A percentile compares a stretch with the other conserved stretches of the same genome.
phyloP scores from a whole-genome alignment of 2,797 vertebrate genomes.

The Neoniphon sammara region DNA sequence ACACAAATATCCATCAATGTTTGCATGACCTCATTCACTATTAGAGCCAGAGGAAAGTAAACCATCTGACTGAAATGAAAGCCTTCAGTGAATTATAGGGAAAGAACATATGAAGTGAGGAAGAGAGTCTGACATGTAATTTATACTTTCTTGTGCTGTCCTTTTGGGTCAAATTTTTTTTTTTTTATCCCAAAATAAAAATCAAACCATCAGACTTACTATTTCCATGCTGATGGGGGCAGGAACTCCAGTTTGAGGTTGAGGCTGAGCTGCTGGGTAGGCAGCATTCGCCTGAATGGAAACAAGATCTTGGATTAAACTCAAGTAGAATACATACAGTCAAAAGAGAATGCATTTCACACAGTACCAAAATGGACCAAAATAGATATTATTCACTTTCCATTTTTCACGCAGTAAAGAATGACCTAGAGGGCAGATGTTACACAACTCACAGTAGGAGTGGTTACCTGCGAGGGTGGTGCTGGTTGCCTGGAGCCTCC shows the following conservation, averaged over 20 bases:
- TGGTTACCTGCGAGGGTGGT: slow-evolving; percentile 70
- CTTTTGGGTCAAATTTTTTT: too few relatives aligned
- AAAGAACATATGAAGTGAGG: not conserved
- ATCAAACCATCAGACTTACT: slow-evolving; percentile 59
- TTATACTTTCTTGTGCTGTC: too few relatives aligned
- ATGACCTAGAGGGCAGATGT: not conserved
- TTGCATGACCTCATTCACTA: not conserved
- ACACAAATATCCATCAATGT: not conserved
- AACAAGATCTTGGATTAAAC: not conserved
- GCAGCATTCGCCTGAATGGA: slow-evolving; percentile 63
- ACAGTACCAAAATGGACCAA: not conserved
- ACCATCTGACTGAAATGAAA: not conserved
- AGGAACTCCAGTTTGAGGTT: slow-evolving; percentile 60
- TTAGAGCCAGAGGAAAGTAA: not conserved
- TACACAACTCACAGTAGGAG: not conserved
- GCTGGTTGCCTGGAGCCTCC: slow-evolving; percentile 64
- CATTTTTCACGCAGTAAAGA: not conserved
- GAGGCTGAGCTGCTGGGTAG: slow-evolving; percentile 45
- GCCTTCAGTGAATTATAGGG: not conserved
- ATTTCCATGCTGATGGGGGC: slow-evolving; percentile 81
- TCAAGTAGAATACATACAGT: not conserved
- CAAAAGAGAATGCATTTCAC: not conserved
- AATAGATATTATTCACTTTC: too few relatives aligned
- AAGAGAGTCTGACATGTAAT: not conserved
- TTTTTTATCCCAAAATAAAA: too few relatives aligned